Percentiles rank a stretch among this genome's conserved stretches.
These are phyloP conservation scores for Chymomyza procnemis DNA, from an alignment of 2,888 invertebrate genomes.

Conservation along the genomic window DNA sequence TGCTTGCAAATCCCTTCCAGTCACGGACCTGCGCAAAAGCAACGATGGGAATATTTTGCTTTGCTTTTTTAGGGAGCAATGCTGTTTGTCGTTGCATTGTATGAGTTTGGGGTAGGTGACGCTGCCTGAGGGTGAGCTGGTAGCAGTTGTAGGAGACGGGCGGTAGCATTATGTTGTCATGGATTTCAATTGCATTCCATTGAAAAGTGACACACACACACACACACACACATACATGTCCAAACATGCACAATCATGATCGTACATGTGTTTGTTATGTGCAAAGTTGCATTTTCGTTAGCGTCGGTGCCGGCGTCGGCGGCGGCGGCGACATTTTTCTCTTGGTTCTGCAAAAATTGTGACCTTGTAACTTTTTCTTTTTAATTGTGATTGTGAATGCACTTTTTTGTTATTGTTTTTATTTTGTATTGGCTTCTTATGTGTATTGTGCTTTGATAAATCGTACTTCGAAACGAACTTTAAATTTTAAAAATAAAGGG, in stretches of 20 bases:
- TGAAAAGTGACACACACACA: conserved; percentile 35
- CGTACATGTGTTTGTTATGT: conserved; percentile 54
- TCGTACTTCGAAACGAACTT: conserved; percentile 10
- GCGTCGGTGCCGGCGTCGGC: conserved; percentile 40
- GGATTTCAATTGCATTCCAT: conserved; percentile 68
- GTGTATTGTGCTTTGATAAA: neutral
- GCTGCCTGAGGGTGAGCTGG: conserved; percentile 32
- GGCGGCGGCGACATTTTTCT: conserved; percentile 48
- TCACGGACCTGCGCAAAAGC: conserved; percentile 63
- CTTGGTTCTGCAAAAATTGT: conserved; percentile 58
- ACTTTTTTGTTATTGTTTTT: conserved; percentile 30
- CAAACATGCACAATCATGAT: conserved; percentile 7
- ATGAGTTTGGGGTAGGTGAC: conserved; percentile 30
- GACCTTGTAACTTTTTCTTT: conserved; percentile 62
- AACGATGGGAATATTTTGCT: conserved; percentile 50
- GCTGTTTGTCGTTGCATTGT: neutral
- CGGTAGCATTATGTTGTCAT: conserved; percentile 61
- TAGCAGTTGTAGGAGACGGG: conserved; percentile 9
- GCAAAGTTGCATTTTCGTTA: conserved; percentile 66
- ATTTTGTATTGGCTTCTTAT: conserved; percentile 5
- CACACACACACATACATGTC: conserved; percentile 17
- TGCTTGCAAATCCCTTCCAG: conserved; percentile 63
- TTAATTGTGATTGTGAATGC: conserved; percentile 62
- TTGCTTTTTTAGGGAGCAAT: conserved; percentile 16
- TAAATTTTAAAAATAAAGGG: neutral